Evolutionary conservation across 2,888 invertebrate species (phyloP).

Genomic region (Ichneumoninae sp.): DNA sequence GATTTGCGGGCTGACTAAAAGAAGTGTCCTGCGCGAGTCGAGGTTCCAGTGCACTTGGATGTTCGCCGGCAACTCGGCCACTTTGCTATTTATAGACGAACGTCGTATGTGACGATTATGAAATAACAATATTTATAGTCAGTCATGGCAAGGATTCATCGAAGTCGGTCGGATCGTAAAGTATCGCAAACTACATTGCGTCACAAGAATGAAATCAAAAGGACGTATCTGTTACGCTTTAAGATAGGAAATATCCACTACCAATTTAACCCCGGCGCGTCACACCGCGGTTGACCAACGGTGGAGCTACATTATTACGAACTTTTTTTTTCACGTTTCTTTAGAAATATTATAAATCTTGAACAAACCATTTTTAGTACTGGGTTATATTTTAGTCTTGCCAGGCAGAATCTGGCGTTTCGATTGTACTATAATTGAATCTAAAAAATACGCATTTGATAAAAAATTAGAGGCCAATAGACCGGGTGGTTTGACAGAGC

Average conservation of each 20-base stretch:
- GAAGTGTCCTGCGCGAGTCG: background rate
- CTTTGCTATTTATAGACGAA: conserved; percentile 11
- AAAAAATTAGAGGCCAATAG: too few relatives aligned
- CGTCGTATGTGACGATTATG: conserved; percentile 32
- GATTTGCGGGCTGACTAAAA: background rate
- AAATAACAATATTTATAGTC: conserved; percentile 39
- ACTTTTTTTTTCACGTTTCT: background rate
- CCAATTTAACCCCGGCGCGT: background rate
- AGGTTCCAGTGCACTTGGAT: background rate
- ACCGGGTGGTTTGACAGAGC: too few relatives aligned
- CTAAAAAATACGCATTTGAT: too few relatives aligned
- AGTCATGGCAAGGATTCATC: conserved; percentile 16
- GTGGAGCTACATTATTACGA: background rate
- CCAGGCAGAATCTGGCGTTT: too few relatives aligned
- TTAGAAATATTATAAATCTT: background rate
- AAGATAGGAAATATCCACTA: background rate
- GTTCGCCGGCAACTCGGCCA: conserved; percentile 8
- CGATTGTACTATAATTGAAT: background rate
- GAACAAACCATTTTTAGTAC: background rate
- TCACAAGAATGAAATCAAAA: background rate
- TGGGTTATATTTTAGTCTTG: too few relatives aligned
- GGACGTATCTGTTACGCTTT: background rate
- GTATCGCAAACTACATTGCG: conserved; percentile 8
- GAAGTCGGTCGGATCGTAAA: conserved; percentile 26
- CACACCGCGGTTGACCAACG: background rate